Conservation (phyloP, 1,140 invertebrate species). For the Druon quercuslanigerum region DNA sequence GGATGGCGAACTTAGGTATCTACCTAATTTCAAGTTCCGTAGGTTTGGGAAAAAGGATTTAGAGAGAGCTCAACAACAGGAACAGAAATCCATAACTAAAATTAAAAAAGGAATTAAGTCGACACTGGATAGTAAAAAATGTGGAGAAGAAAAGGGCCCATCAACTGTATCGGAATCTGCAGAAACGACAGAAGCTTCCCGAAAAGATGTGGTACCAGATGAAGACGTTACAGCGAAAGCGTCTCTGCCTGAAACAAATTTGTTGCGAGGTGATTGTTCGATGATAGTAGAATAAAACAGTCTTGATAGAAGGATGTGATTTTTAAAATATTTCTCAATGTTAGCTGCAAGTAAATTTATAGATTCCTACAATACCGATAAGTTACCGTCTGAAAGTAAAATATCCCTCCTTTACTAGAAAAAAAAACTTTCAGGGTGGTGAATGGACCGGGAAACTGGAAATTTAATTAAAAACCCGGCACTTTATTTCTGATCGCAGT, state of each 20-base stretch:
- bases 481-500: too few relatives aligned
- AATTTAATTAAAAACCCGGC: too few relatives aligned
- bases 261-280: not conserved
- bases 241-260: too few relatives aligned
- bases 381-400: too few relatives aligned
- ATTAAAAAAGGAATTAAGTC: not conserved
- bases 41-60: constrained; percentile 77
- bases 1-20: constrained; percentile 80
- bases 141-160: not conserved
- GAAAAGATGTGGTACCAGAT: not conserved
- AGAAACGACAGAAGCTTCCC: not conserved
- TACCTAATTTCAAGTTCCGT: constrained; percentile 82
- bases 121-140: not conserved
- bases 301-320: not conserved
- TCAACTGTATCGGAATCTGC: not conserved
- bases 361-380: too few relatives aligned
- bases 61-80: not conserved
- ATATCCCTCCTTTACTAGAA: too few relatives aligned
- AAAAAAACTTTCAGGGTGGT: too few relatives aligned
- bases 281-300: constrained; percentile 13
- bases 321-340: too few relatives aligned
- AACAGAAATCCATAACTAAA: not conserved
- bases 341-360: too few relatives aligned
- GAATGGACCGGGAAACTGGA: too few relatives aligned
- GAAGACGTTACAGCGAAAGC: not conserved